Conservation (phyloP, 2,797 vertebrate genomes). For the Hafferia zeledoni region DNA sequence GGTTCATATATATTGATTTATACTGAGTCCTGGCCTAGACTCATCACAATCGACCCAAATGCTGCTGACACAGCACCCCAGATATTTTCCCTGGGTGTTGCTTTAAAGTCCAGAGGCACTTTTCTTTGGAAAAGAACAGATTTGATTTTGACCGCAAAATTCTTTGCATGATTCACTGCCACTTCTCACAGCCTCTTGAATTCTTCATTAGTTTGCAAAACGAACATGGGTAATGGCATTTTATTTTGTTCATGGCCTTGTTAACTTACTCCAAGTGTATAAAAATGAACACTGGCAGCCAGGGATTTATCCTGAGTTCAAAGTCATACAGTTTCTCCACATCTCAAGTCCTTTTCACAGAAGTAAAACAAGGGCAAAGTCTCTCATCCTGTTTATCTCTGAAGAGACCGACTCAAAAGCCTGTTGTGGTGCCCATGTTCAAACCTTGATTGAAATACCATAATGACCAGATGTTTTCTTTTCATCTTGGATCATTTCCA, state of each 20-base stretch:
- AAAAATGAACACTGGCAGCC: neutral
- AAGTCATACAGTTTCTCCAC: neutral
- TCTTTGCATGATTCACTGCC: neutral
- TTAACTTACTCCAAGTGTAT: neutral
- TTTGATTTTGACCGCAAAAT: neutral
- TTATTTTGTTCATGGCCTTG: neutral
- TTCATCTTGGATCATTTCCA: neutral
- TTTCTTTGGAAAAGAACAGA: neutral
- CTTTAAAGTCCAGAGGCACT: neutral
- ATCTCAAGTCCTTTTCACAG: neutral
- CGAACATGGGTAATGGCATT: neutral
- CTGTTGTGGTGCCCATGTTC: neutral
- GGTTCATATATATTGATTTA: neutral
- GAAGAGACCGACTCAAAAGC: neutral
- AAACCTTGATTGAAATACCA: neutral
- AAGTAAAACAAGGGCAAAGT: neutral
- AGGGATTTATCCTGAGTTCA: neutral
- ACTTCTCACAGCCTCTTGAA: neutral
- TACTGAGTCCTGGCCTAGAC: neutral
- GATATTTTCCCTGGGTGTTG: neutral
- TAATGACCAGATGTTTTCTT: neutral
- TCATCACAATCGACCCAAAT: neutral
- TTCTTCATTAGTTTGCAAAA: slow-evolving; percentile 9
- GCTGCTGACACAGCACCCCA: neutral
- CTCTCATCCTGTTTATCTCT: neutral